Percentiles rank a stretch among this genome's conserved stretches.
These are phyloP conservation scores for Gryllus longicercus DNA, from an alignment of 2,888 invertebrate genomes.

Conservation along the genomic window DNA sequence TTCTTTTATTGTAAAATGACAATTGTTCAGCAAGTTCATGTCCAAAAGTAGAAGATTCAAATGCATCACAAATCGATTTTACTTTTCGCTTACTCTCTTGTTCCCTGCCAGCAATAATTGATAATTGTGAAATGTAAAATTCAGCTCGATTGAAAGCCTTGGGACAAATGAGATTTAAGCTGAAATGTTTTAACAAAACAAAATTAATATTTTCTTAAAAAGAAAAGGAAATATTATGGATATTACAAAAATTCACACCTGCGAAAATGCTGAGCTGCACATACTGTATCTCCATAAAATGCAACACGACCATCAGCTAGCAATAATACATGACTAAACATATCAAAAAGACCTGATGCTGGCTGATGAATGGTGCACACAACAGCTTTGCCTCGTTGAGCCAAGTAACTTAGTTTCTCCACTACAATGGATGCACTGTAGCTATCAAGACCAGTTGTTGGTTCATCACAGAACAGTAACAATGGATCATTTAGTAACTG, in stretches of 20 bases:
- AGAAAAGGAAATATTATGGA: background rate
- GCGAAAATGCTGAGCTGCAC: conserved; percentile 65
- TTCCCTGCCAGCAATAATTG: conserved; percentile 54
- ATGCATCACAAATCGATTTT: conserved; percentile 56
- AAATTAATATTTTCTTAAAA: background rate
- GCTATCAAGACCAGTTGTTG: conserved; percentile 88
- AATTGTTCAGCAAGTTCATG: conserved; percentile 38
- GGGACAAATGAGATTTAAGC: conserved; percentile 65
- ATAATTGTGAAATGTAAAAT: conserved; percentile 68
- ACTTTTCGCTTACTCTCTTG: conserved; percentile 47
- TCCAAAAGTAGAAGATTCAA: conserved; percentile 51
- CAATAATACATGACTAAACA: conserved; percentile 76
- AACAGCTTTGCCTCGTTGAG: conserved; percentile 69
- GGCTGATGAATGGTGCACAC: conserved; percentile 90
- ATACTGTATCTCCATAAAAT: conserved; percentile 70
- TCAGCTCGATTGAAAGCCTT: conserved; percentile 81
- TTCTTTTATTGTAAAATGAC: conserved; percentile 27
- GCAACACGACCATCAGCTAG: conserved; percentile 75
- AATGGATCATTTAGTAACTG: conserved; percentile 83
- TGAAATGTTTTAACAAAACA: conserved; percentile 42
- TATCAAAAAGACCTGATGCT: conserved; percentile 76
- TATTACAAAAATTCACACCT: conserved; percentile 49
- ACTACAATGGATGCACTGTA: conserved; percentile 81
- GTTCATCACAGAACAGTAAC: conserved; percentile 89
- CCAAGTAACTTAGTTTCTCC: conserved; percentile 61